Conservation (phyloP, 2,113 vertebrate genomes). For the Bos indicus region DNA sequence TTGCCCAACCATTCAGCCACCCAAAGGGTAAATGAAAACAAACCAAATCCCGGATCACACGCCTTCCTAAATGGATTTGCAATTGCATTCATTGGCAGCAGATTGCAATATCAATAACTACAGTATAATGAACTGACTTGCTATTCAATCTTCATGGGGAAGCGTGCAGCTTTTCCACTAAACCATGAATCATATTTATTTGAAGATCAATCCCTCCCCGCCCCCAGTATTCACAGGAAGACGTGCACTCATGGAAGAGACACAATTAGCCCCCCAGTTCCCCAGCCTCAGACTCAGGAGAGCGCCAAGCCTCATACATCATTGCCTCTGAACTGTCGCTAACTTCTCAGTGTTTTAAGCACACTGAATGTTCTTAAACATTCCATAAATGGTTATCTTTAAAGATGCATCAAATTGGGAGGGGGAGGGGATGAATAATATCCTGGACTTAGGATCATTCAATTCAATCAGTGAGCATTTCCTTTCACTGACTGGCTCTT, state of each 20-base stretch:
- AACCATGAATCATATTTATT: conserved; percentile 29
- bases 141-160: not conserved
- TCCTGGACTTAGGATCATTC: not conserved
- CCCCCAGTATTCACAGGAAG: not conserved
- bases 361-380: not conserved
- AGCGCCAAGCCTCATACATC: not conserved
- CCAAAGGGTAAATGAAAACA: not conserved
- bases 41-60: not conserved
- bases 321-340: not conserved
- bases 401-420: not conserved
- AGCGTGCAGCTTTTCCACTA: conserved; percentile 40
- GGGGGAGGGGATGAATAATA: not conserved
- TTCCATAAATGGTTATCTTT: conserved; percentile 11
- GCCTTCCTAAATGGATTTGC: conserved; percentile 36
- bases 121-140: conserved; percentile 34
- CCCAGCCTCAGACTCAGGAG: not conserved
- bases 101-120: conserved; percentile 33
- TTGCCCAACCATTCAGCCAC: not conserved
- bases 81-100: conserved; percentile 10
- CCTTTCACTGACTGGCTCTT: conserved; percentile 1
- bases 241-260: not conserved
- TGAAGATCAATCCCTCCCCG: not conserved
- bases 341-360: conserved; percentile 28
- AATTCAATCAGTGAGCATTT: not conserved
- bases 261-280: not conserved